Evolutionary conservation across 2,113 vertebrate genomes (phyloP).

Genomic region (Ptyas mucosa): DNA sequence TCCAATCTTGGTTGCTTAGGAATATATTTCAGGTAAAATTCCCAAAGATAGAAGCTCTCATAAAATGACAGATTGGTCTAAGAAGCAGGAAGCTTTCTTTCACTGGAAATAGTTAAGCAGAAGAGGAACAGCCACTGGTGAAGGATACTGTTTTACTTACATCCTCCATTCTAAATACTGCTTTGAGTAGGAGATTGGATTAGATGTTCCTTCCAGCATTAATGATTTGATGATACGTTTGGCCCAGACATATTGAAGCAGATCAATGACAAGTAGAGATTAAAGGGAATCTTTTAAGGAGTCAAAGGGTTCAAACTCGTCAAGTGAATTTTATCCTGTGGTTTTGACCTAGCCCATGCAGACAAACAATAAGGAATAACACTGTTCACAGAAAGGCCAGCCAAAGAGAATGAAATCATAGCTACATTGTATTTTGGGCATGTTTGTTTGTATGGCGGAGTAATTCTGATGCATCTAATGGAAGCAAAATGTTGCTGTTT

Average conservation of each 20-base stretch:
- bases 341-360: background rate
- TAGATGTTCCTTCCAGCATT: background rate
- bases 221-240: background rate
- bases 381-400: background rate
- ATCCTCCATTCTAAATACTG: background rate
- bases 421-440: background rate
- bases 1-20: background rate
- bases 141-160: background rate
- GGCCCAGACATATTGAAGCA: background rate
- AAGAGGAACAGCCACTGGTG: background rate
- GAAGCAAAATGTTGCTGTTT: constrained; percentile 36
- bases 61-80: background rate
- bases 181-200: background rate
- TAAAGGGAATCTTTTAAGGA: background rate
- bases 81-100: background rate
- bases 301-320: background rate
- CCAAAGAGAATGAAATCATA: background rate
- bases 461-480: background rate
- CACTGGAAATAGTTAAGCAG: background rate
- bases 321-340: background rate
- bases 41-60: background rate
- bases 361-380: background rate
- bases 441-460: background rate
- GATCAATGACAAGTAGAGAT: background rate
- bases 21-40: background rate